Conservation (phyloP, 92 coral and sea anemone genomes). For the Porites cylindrica region DNA sequence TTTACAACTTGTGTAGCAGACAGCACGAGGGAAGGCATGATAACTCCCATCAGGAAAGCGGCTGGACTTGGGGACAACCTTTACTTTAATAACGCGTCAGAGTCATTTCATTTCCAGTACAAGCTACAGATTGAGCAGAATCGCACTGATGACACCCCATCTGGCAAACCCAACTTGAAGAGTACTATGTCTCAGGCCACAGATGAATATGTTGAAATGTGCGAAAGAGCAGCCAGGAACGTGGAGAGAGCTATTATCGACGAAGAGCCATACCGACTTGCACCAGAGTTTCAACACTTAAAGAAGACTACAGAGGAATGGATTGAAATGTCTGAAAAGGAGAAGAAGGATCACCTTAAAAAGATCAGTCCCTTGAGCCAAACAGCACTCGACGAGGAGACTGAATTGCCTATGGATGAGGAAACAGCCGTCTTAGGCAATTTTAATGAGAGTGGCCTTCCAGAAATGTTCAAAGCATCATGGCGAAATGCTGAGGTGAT, state of each 20-base stretch:
- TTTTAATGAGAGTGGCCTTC: neutral
- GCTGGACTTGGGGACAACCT: conserved; percentile 33
- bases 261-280: too few species aligned
- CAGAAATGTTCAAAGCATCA: neutral
- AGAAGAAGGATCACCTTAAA: neutral
- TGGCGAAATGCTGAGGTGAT: neutral
- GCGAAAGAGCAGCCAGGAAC: too few species aligned
- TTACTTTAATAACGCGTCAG: conserved; percentile 37
- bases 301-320: conserved; percentile 31
- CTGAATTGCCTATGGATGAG: neutral
- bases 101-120: neutral
- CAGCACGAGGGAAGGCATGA: conserved; percentile 43
- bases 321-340: conserved; percentile 40
- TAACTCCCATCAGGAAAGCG: conserved; percentile 11
- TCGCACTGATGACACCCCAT: too few species aligned
- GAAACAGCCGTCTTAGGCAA: neutral
- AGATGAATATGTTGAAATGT: too few species aligned
- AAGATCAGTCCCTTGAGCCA: neutral
- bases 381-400: neutral
- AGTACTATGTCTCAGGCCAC: too few species aligned
- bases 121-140: too few species aligned
- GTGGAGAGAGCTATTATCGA: too few species aligned
- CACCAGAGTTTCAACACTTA: conserved; percentile 1
- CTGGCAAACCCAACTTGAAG: too few species aligned
- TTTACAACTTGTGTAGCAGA: conserved; percentile 23